Base-by-base conservation (phyloP, 2,797 vertebrate genomes). In the Ptychobarbus kaznakovi region DNA sequence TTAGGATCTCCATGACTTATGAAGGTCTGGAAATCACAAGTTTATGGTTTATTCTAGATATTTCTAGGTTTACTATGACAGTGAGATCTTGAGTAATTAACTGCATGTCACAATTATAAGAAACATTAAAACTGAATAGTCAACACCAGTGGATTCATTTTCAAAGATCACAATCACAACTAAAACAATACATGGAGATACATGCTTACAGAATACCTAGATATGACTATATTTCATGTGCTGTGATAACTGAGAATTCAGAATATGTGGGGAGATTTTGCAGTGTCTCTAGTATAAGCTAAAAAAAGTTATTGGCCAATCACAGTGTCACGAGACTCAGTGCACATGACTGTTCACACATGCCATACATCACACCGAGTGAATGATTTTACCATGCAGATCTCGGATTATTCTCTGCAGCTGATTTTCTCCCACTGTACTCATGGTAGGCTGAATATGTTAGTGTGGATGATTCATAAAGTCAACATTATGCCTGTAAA, bases 361-460 rank as follows among this genome's bases (percentile, higher is more conserved):
- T 42, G 38, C 58, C 40, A 32, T 8, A 46, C n/a, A 46, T 46
- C 53, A 44, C 46, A 63, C 9, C 1, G 22, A 42, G 22, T 46
- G 74, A 15, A 53, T 18, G 10, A 18, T 35, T 32, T 63, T 96
- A 99, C 98, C 97, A 91, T 96, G 96, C 84, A 99, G 93, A 91
- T 99, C 97, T 87, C 94, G 95, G 92, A 99, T 96, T 92, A 99
- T 97, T 90, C 97, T 96, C 91, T 98, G 97, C 85, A 99, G 95
- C 87, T 99, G 98, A 94, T 94, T 96, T 91, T 99, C 97, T 0
- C 95, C 95, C 32, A 96, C 92, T 44, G 92, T 93, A 90, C 90
- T 53, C 91, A 93, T 76, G 96, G 94, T 97, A 97, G 97, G 80
- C 85, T 93, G 82, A 88, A 86, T 12, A 22, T 22, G 10, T 80